phyloP scores from a whole-genome alignment of 2,888 invertebrate genomes.

The Lasioglossum lativentre region DNA sequence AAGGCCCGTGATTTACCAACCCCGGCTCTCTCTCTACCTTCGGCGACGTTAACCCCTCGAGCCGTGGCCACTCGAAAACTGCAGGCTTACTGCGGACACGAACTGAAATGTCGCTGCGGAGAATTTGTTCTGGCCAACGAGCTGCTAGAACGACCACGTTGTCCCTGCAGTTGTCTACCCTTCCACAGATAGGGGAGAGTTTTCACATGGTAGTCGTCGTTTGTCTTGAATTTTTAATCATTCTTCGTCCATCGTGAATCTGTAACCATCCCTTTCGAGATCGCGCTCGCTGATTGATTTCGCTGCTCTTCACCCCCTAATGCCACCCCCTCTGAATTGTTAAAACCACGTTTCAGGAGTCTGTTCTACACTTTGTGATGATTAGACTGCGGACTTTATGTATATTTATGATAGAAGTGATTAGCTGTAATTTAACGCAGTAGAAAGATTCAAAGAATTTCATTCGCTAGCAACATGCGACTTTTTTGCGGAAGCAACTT shows the following conservation, averaged over 20 bases:
- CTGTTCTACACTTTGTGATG: neutral
- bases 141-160: neutral
- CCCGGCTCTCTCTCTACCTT: neutral
- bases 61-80: constrained; percentile 1
- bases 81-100: constrained; percentile 10
- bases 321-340: neutral
- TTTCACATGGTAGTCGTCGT: neutral
- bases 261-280: neutral
- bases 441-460: neutral
- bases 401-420: neutral
- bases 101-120: neutral
- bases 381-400: neutral
- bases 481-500: no score
- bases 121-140: constrained; percentile 4
- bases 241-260: neutral
- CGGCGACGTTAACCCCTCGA: constrained; percentile 5
- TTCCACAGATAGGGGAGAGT: neutral
- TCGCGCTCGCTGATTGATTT: neutral
- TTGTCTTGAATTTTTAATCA: neutral
- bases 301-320: neutral
- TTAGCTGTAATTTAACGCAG: neutral
- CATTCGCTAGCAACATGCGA: no score
- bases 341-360: neutral
- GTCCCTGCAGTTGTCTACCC: neutral
- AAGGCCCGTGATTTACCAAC: neutral